Conservation (phyloP, 2,113 vertebrate species). For the Callithrix jacchus region DNA sequence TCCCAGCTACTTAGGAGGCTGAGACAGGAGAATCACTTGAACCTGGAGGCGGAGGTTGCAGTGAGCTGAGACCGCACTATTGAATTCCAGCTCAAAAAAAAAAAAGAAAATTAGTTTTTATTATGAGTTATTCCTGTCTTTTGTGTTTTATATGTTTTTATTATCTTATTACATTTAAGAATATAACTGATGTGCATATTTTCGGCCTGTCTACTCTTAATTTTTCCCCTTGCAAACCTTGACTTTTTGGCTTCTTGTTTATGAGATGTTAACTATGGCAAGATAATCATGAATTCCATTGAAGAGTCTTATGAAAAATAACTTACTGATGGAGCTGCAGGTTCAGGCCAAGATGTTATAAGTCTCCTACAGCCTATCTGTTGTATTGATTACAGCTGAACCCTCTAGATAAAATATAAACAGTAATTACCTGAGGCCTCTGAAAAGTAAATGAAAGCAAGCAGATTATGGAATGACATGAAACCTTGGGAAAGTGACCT, state of each 20-base stretch:
- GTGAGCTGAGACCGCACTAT: too few relatives aligned
- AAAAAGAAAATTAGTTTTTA: neutral
- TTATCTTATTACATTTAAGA: neutral
- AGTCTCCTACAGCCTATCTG: neutral
- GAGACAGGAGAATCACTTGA: too few relatives aligned
- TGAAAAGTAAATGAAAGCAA: neutral
- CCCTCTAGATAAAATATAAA: neutral
- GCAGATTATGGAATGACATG: neutral
- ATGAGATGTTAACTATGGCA: neutral
- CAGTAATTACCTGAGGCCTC: neutral
- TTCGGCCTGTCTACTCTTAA: neutral
- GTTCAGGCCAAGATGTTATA: neutral
- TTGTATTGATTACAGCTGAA: neutral
- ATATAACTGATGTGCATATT: neutral
- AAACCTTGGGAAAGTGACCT: neutral
- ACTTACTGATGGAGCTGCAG: neutral
- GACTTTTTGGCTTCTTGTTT: neutral
- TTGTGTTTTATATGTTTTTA: neutral
- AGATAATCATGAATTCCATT: neutral
- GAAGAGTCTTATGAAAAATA: neutral
- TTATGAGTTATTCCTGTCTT: neutral
- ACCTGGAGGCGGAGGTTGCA: too few relatives aligned
- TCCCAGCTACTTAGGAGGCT: too few relatives aligned
- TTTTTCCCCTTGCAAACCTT: neutral
- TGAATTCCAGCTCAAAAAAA: too few relatives aligned